A percentile compares a stretch with the other conserved stretches of the same genome.
Evolutionary conservation across 2,888 invertebrate species (phyloP).

Genomic region (Drosophila nr. perissopoda): DNA sequence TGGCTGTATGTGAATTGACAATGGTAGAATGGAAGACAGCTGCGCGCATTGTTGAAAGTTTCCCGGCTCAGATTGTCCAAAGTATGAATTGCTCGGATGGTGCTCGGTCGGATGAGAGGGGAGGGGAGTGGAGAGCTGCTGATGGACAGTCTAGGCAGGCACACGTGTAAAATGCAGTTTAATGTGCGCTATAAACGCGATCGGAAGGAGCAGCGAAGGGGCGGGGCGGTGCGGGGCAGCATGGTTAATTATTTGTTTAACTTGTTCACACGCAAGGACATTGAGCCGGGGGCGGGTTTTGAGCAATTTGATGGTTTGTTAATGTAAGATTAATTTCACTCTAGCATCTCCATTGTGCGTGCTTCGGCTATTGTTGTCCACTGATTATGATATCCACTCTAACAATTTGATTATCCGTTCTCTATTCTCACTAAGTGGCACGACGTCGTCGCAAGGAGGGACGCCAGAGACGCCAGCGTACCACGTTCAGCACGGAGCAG

Average conservation of each 20-base stretch:
- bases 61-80: slow-evolving; percentile 82
- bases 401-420: slow-evolving; percentile 25
- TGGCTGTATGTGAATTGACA: slow-evolving; percentile 22
- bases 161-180: slow-evolving; percentile 76
- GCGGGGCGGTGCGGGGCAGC: not conserved
- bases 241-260: slow-evolving; percentile 81
- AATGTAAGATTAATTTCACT: slow-evolving; percentile 81
- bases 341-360: slow-evolving; percentile 71
- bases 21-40: slow-evolving; percentile 67
- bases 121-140: not conserved
- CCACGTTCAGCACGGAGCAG: slow-evolving; percentile 97
- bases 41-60: slow-evolving; percentile 81
- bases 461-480: slow-evolving; percentile 94
- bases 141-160: slow-evolving; percentile 17
- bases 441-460: slow-evolving; percentile 94
- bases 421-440: slow-evolving; percentile 88
- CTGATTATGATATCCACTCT: slow-evolving; percentile 12
- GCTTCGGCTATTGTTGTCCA: slow-evolving; percentile 10
- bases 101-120: not conserved
- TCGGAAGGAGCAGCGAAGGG: slow-evolving; percentile 6
- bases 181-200: slow-evolving; percentile 76
- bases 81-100: slow-evolving; percentile 5
- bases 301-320: slow-evolving; percentile 58
- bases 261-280: slow-evolving; percentile 63
- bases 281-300: slow-evolving; percentile 24